Evolutionary conservation across 1,140 invertebrate species (phyloP), one percentile per base, ranked within the genome.

Genomic region (Monochamus saltuarius): DNA sequence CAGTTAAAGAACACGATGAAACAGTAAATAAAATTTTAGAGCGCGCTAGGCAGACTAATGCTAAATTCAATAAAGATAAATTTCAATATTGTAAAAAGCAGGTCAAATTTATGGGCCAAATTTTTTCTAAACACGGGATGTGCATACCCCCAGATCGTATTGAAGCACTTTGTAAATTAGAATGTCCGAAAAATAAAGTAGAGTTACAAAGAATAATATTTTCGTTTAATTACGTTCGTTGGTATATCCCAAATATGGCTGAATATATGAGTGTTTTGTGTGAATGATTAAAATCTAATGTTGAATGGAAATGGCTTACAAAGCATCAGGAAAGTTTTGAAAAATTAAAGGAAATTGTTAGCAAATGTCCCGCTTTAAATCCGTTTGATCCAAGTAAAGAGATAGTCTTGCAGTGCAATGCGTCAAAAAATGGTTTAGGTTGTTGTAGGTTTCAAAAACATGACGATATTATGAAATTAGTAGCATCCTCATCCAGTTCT

Each of bases 401-500:
- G 47, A 43, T 39, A 9, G 34, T 56, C 7, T 49, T 61, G 29
- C 53, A 56, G 34, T 40, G 22, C 37, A 37, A 52, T 39, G 45
- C 40, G 16, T 51, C 36, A 35, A 57, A 56, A 35, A 62, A 42
- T 51, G 36, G 59, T 19, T n/a, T 47, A 29, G 35, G 4, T 59
- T 47, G 64, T 14, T 42, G 10, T 49, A 16, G 2, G 22, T 29
- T 29, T 29, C 22, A 29, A 29, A 29, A 6, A 29, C 6, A 29
- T 29, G 22, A 29, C 22, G 6, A 29, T 29, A 29, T 29, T 29
- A 29, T 29, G 22, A 29, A 29, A 29, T 29, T 29, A 29, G 2
- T 29, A 29, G 22, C 22, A 6, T 29, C 2, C 6, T 29, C 22
- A 29, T 29, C 22, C 22, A 2, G 22, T 6, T 29, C 22, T 8